A percentile compares a stretch with the other conserved stretches of the same genome.
phyloP scores from a whole-genome alignment of 64 coral and sea anemone genomes.

The Montipora capricornis region DNA sequence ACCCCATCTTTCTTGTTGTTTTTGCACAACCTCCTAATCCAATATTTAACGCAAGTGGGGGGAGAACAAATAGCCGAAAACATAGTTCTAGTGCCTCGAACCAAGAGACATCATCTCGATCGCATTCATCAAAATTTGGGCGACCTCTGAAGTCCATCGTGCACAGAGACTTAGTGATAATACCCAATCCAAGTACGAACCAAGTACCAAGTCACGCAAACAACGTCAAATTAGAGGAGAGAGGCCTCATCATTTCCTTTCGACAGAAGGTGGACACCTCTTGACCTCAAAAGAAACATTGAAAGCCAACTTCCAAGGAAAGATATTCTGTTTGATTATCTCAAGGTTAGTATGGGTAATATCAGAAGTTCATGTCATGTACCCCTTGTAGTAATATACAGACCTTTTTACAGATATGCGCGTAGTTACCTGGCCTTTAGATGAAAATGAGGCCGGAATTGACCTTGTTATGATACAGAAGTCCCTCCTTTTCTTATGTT shows the following conservation, averaged over 20 bases:
- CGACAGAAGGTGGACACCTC: slow-evolving; percentile 28
- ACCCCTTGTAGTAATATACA: too few relatives aligned
- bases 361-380: too few relatives aligned
- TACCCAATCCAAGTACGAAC: slow-evolving; percentile 65
- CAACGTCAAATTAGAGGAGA: slow-evolving; percentile 56
- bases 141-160: neutral
- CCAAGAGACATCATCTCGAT: neutral
- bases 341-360: neutral
- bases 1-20: too few relatives aligned
- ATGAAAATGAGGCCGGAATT: too few relatives aligned
- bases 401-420: too few relatives aligned
- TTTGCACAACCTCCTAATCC: too few relatives aligned
- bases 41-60: neutral
- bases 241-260: slow-evolving; percentile 65
- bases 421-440: too few relatives aligned
- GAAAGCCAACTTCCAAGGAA: slow-evolving; percentile 47
- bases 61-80: too few relatives aligned
- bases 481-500: too few relatives aligned
- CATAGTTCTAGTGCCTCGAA: neutral
- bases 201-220: slow-evolving; percentile 62
- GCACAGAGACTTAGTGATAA: slow-evolving; percentile 55
- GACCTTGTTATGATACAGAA: too few relatives aligned
- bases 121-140: neutral
- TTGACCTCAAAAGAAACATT: slow-evolving; percentile 34
- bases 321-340: slow-evolving; percentile 43